Evolutionary conservation across 2,113 vertebrate species (phyloP), one percentile per base, ranked within the genome.

Genomic region (Archocentrus centrarchus): DNA sequence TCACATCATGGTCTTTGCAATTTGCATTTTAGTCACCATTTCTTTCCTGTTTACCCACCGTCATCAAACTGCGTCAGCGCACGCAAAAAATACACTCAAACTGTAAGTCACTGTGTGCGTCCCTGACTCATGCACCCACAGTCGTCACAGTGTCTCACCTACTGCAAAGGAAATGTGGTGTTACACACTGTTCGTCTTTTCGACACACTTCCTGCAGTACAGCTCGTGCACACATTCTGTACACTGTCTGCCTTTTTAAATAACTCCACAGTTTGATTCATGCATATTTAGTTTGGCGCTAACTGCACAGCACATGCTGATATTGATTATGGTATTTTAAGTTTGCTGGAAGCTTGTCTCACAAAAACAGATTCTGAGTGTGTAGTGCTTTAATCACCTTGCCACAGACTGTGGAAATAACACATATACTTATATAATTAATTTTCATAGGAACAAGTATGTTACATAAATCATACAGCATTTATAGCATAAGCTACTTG

Each of bases 181-280:
- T 9, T 27, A 58, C 66, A 70, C 24, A 61, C 24, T 55, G 44
- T 39, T 53, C 44, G 7, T 73, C 44, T 32, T 73, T 3, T 50
- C 18, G 55, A 18, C 53, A 55, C 17, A 39, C 59, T 75, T 68
- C 66, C 60, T 50, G n/a, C 20, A n/a, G n/a, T 1, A 44, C 3
- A 60, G 39, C 13, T 44, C 2, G 18, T 53, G n/a, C 3, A 3
- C 8, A 18, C 1, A 14, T n/a, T 15, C 57, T 27, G 61, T 4
- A n/a, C 0, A 6, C 7, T 35, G 6, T 63, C 61, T 39, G 61
- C 32, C 32, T 39, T 63, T 39, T 53, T 0, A 0, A 13, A 0
- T 37, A 20, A 7, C 3, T 18, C 11, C 35, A 11, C 3, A 5
- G 68, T 66, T 15, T 35, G 41, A 0, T 35, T 81, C 57, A 57